Evolutionary conservation across 2,888 invertebrate genomes (phyloP), one percentile per base, ranked within the genome.

Genomic region (Choristoneura rosaceana): DNA sequence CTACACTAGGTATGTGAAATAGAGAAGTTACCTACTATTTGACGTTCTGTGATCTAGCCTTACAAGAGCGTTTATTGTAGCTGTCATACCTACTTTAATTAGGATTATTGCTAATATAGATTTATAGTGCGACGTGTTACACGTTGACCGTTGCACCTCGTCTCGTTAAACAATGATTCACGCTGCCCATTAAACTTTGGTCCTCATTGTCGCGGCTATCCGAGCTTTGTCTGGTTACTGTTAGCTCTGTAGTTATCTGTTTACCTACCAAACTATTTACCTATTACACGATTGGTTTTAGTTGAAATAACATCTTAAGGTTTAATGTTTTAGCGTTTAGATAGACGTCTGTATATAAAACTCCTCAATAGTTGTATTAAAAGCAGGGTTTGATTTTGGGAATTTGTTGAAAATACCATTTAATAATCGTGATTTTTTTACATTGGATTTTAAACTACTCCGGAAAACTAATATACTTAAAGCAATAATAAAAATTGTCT

Each of bases 91-190:
- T 45, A 15, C 41, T 43, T 71, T 61, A 52, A 61, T 71, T 61
- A 71, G 43, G 61, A 71, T 71, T 66, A 66, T 14, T 60, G 66
- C 43, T 34, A 66, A 71, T 66, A 66, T 61, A 71, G 43, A 71
- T 71, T 66, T 52, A 66, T 61, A 33, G 65, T 14, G 52, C 14
- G 64, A 50, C 25, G 60, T 45, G 38, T 33, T 58, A 70, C 45
- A 65, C 65, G 15, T n/a, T 63, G 71, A 50, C 68, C 71, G 33
- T 59, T 71, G 67, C 41, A 60, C 70, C 41, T 14, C 47, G 61
- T 41, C 61, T 58, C 7, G 34, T 58, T 67, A 25, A 38, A 61
- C 34, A 34, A 68, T 63, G 61, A 61, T 17, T 61, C 61, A 61
- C 43, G 41, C 58, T n/a, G 45, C 45, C 9, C 33, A 9, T 58